Conservation (phyloP, 2,113 vertebrate genomes). For the Calonectris borealis region DNA sequence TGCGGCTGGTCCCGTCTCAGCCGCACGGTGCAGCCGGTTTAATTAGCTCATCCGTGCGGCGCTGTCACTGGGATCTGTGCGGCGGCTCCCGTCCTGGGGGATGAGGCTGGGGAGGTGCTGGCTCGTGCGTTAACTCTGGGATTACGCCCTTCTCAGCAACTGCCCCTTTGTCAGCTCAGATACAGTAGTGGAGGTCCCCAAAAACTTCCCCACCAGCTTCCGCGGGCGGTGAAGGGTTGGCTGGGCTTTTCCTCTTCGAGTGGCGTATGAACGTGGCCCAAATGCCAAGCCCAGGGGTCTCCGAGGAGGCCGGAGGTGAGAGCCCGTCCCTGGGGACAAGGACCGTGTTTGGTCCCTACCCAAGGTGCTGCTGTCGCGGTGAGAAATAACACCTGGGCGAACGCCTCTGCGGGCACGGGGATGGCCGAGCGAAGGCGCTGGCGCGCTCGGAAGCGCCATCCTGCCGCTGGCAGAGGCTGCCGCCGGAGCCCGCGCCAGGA, state of each 20-base stretch:
- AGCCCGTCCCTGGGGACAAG: rapidly evolving
- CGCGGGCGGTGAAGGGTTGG: not conserved
- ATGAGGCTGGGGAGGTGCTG: not conserved
- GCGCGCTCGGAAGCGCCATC: not conserved
- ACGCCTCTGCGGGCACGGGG: not conserved
- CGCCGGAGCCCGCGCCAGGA: not conserved
- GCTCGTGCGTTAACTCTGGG: rapidly evolving
- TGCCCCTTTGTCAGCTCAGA: rapidly evolving
- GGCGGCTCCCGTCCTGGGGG: rapidly evolving
- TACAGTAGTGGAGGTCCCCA: rapidly evolving
- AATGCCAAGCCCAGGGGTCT: rapidly evolving
- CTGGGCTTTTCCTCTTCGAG: not conserved
- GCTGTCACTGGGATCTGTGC: not conserved
- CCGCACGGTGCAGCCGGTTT: rapidly evolving
- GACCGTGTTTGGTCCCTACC: rapidly evolving
- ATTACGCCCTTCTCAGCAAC: not conserved
- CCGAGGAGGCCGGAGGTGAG: rapidly evolving
- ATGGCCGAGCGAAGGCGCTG: not conserved
- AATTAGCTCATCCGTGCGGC: not conserved
- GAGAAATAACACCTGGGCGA: not conserved
- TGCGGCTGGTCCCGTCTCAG: no score
- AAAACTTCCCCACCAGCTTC: not conserved
- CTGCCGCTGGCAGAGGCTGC: not conserved
- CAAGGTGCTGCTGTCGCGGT: rapidly evolving
- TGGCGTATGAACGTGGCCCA: rapidly evolving